A percentile compares a stretch with the other conserved stretches of the same genome.
These are phyloP conservation scores for Oscheius sp. DNA, from an alignment of 1,140 invertebrate genomes.

Conservation along the genomic window DNA sequence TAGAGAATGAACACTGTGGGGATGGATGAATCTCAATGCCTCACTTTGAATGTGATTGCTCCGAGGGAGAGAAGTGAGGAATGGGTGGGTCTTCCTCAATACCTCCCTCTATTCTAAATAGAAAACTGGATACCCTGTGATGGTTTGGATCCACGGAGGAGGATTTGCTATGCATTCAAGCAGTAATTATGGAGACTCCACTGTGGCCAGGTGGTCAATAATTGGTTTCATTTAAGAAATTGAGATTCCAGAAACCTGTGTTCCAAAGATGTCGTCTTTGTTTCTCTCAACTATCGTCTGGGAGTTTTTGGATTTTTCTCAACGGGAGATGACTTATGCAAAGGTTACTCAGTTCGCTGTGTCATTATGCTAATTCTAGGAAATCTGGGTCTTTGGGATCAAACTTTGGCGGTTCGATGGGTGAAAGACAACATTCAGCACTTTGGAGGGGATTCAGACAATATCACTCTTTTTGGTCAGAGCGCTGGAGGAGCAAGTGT, in stretches of 20 bases:
- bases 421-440: slow-evolving; percentile 52
- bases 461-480: slow-evolving; percentile 65
- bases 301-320: slow-evolving; percentile 25
- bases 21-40: not conserved
- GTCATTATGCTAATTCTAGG: slow-evolving; percentile 50
- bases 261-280: slow-evolving; percentile 25
- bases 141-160: slow-evolving; percentile 19
- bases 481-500: slow-evolving; percentile 78
- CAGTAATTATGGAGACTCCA: slow-evolving; percentile 18
- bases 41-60: slow-evolving; percentile 13
- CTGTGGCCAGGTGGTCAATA: not conserved
- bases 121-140: slow-evolving; percentile 22
- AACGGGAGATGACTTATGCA: too few relatives aligned
- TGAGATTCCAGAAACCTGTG: slow-evolving; percentile 15
- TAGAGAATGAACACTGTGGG: not conserved
- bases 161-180: slow-evolving; percentile 22
- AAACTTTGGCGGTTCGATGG: slow-evolving; percentile 74
- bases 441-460: slow-evolving; percentile 64
- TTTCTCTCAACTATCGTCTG: slow-evolving; percentile 33
- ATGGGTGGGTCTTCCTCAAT: not conserved
- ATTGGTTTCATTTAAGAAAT: not conserved
- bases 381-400: slow-evolving; percentile 73
- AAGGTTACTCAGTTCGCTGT: too few relatives aligned
- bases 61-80: not conserved
- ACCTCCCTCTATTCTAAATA: not conserved